Percentiles rank a stretch among this genome's conserved stretches.
These are phyloP conservation scores for Scaptomyza flava DNA, from an alignment of 2,888 invertebrate species.

Conservation along the genomic window DNA sequence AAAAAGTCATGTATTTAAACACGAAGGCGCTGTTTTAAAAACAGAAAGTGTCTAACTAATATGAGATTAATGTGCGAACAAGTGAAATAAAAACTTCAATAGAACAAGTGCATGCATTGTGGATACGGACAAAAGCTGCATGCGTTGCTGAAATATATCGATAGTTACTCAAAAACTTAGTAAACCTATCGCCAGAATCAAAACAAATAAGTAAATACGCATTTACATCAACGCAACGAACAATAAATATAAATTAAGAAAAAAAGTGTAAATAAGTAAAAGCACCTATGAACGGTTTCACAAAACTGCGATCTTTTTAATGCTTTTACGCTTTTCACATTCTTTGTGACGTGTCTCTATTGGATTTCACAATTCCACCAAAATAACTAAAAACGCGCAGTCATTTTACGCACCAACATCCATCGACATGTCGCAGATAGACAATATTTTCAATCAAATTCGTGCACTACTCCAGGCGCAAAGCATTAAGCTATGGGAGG, in stretches of 20 bases:
- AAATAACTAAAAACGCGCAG: slow-evolving; percentile 9
- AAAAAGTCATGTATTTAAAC: neutral
- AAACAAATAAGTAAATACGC: slow-evolving; percentile 28
- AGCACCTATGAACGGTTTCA: neutral
- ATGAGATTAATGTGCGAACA: neutral
- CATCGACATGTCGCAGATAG: slow-evolving; percentile 82
- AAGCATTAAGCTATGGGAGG: slow-evolving; percentile 90
- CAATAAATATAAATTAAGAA: neutral
- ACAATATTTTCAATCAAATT: slow-evolving; percentile 88
- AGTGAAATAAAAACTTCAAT: neutral
- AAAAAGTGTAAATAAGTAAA: neutral
- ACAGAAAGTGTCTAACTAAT: neutral
- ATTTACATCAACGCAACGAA: slow-evolving; percentile 1
- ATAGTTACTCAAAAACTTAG: neutral
- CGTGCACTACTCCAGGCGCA: slow-evolving; percentile 88
- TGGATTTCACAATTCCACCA: slow-evolving; percentile 5
- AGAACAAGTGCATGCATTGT: neutral
- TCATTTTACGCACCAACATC: slow-evolving; percentile 11
- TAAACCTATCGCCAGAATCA: slow-evolving; percentile 10
- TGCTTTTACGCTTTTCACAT: neutral
- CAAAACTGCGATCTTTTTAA: neutral
- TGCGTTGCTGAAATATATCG: slow-evolving; percentile 11
- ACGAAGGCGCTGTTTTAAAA: neutral
- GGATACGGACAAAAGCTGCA: slow-evolving; percentile 4
- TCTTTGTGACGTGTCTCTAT: slow-evolving; percentile 21